phyloP scores from a whole-genome alignment of 2,797 vertebrate genomes.

The Rhinichthys osculus region DNA sequence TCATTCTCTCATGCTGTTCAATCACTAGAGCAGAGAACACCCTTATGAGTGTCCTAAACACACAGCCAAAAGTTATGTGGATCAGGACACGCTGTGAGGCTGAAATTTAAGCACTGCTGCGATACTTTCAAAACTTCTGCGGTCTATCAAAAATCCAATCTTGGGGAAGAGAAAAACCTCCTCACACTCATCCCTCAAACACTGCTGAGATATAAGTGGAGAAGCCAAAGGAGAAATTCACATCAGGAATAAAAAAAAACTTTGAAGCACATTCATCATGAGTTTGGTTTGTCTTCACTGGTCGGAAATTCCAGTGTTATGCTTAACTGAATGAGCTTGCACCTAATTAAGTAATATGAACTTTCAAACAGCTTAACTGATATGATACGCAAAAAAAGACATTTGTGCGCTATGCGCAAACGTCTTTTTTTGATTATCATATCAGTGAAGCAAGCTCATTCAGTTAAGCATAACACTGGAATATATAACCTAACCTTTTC shows the following conservation, averaged over 20 bases:
- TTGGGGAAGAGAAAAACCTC: background rate
- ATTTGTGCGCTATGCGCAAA: too few relatives aligned
- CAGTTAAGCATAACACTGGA: too few relatives aligned
- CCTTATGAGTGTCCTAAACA: background rate
- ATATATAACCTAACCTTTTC: too few relatives aligned
- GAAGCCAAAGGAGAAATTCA: background rate
- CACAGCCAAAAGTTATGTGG: slow-evolving; percentile 13
- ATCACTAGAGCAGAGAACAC: background rate
- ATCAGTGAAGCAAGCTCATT: too few relatives aligned
- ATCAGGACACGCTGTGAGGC: slow-evolving; percentile 42
- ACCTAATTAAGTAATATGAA: background rate
- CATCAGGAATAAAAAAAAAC: background rate
- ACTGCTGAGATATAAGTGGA: background rate
- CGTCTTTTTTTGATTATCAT: too few relatives aligned
- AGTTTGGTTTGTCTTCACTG: background rate
- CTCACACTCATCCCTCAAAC: slow-evolving; percentile 12
- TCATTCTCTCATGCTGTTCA: background rate
- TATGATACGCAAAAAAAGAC: background rate
- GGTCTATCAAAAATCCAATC: slow-evolving; percentile 38
- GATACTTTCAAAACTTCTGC: slow-evolving; percentile 65
- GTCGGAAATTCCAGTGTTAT: background rate
- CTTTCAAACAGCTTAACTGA: background rate
- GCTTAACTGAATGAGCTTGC: background rate
- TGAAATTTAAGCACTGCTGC: slow-evolving; percentile 50
- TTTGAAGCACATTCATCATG: background rate